A percentile compares a stretch with the other conserved stretches of the same genome.
These are phyloP conservation scores for Iselma pallidipennis DNA, from an alignment of 2,888 invertebrate genomes.

Conservation along the genomic window DNA sequence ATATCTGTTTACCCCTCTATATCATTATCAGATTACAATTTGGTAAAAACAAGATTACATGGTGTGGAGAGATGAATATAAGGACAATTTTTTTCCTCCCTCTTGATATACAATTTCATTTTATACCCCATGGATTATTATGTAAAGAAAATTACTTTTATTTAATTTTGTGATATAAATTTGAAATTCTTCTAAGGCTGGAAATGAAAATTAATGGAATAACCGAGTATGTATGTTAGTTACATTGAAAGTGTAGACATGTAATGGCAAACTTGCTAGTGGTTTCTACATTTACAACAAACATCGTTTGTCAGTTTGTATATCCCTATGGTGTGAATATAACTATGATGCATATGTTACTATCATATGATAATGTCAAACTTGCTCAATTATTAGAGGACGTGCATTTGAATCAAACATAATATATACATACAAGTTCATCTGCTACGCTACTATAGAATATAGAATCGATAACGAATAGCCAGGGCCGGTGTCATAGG, in stretches of 20 bases:
- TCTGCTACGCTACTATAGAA: not conserved
- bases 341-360: not conserved
- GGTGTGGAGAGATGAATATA: not conserved
- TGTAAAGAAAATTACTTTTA: not conserved
- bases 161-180: not conserved
- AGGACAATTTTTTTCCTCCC: not conserved
- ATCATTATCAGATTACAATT: constrained; percentile 7
- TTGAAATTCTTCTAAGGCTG: not conserved
- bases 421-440: not conserved
- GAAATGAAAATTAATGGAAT: not conserved
- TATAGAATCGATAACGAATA: too few relatives aligned
- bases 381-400: constrained; percentile 5
- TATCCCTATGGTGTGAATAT: not conserved
- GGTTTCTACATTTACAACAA: not conserved
- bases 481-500: too few relatives aligned
- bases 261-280: not conserved
- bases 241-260: not conserved
- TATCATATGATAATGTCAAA: constrained; percentile 3
- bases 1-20: constrained; percentile 4
- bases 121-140: not conserved
- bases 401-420: not conserved
- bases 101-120: not conserved
- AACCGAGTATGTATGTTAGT: not conserved
- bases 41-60: constrained; percentile 8
- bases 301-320: constrained; percentile 4